These are phyloP conservation scores for Nycticebus coucang DNA, from an alignment of 2,113 vertebrate species.

Conservation along the genomic window DNA sequence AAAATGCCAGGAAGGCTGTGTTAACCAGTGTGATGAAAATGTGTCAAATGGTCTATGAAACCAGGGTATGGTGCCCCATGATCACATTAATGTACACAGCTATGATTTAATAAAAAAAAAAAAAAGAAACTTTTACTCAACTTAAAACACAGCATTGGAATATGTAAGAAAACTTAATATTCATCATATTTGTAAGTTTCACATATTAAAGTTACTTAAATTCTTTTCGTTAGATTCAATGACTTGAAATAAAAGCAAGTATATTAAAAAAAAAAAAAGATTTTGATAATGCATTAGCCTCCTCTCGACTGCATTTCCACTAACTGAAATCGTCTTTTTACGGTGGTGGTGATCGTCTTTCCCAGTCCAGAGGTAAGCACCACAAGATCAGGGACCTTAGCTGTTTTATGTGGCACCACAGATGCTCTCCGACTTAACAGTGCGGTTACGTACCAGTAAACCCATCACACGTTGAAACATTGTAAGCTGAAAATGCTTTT, in stretches of 20 bases:
- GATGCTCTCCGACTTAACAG: background rate
- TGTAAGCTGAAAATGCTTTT: background rate
- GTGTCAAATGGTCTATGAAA: no score
- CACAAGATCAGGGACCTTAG: background rate
- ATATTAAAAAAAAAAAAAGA: background rate
- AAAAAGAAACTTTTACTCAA: background rate
- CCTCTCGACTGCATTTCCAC: background rate
- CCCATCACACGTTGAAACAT: background rate
- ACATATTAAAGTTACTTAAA: background rate
- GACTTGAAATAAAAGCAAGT: constrained; percentile 14
- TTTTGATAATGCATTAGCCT: background rate
- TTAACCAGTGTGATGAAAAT: no score
- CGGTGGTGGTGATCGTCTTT: background rate
- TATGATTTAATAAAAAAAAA: no score
- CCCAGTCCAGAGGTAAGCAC: background rate
- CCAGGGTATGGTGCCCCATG: no score
- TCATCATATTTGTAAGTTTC: background rate
- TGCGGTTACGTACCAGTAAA: background rate
- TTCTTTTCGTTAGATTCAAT: constrained; percentile 30
- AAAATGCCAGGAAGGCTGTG: no score
- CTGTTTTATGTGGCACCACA: background rate
- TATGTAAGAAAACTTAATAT: background rate
- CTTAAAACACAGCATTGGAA: background rate
- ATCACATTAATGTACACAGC: no score
- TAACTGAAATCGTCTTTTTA: background rate